These are phyloP conservation scores for Seriola aureovittata DNA, from an alignment of 2,113 vertebrate genomes.

Conservation along the genomic window DNA sequence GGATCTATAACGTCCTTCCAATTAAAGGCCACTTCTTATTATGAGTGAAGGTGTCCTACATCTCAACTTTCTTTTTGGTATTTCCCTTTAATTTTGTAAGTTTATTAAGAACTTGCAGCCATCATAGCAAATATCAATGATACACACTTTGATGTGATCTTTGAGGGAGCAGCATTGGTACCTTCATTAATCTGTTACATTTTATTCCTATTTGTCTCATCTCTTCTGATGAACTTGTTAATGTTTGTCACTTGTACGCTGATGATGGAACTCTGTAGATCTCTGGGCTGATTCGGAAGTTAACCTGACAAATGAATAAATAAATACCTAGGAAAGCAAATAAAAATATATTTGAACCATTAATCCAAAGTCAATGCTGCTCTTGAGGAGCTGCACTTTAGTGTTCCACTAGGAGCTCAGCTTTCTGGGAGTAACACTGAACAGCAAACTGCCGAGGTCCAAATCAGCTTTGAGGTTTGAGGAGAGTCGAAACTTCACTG, in stretches of 20 bases:
- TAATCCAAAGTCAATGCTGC: background rate
- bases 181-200: background rate
- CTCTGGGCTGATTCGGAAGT: background rate
- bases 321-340: background rate
- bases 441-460: background rate
- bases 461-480: background rate
- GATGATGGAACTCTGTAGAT: conserved; percentile 7
- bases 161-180: background rate
- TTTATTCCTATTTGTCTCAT: background rate
- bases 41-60: background rate
- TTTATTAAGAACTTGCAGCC: too few relatives aligned
- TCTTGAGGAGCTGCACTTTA: background rate
- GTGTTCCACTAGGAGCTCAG: background rate
- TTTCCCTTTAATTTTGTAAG: background rate
- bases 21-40: background rate
- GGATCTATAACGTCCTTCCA: background rate
- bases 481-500: background rate
- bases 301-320: background rate
- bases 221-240: background rate
- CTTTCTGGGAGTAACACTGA: background rate
- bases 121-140: background rate
- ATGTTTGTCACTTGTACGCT: background rate
- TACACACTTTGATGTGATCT: background rate
- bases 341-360: background rate
- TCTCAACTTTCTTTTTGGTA: background rate